Percentiles rank a stretch among this genome's conserved stretches.
Conservation (phyloP, 1,140 invertebrate species). For the Lethrus apterus region DNA sequence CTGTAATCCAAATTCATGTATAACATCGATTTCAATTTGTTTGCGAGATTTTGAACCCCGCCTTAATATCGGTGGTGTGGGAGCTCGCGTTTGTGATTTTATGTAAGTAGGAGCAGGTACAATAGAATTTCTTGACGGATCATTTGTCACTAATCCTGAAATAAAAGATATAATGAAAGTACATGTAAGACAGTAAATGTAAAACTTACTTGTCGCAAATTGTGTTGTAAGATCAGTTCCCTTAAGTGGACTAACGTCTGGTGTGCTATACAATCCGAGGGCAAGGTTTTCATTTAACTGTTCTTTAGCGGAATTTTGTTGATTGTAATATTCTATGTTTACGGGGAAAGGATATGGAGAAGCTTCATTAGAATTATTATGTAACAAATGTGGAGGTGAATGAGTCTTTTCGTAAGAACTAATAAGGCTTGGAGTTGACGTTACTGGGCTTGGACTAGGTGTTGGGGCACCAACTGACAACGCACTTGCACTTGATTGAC, state of each 20-base stretch:
- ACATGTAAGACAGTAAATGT: neutral
- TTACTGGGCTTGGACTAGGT: slow-evolving; percentile 33
- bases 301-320: slow-evolving; percentile 38
- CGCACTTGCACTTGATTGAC: slow-evolving; percentile 35
- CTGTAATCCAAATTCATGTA: slow-evolving; percentile 3
- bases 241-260: slow-evolving; percentile 31
- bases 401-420: slow-evolving; percentile 15
- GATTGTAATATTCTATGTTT: slow-evolving; percentile 32
- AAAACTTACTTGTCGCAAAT: neutral
- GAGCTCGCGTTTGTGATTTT: slow-evolving; percentile 27
- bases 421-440: slow-evolving; percentile 14
- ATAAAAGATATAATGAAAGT: slow-evolving; percentile 1
- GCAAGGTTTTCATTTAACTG: slow-evolving; percentile 45
- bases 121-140: slow-evolving; percentile 23
- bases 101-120: slow-evolving; percentile 30
- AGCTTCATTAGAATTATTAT: too few species aligned
- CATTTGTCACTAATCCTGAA: slow-evolving; percentile 25
- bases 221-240: slow-evolving; percentile 8
- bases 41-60: slow-evolving; percentile 36
- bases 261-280: slow-evolving; percentile 22
- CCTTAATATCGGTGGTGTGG: slow-evolving; percentile 54
- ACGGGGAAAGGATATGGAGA: too few species aligned
- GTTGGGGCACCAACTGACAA: slow-evolving; percentile 30
- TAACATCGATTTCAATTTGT: slow-evolving; percentile 29
- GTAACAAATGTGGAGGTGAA: slow-evolving; percentile 17